phyloP scores from a whole-genome alignment of 2,797 vertebrate species.

The Martes flavigula region DNA sequence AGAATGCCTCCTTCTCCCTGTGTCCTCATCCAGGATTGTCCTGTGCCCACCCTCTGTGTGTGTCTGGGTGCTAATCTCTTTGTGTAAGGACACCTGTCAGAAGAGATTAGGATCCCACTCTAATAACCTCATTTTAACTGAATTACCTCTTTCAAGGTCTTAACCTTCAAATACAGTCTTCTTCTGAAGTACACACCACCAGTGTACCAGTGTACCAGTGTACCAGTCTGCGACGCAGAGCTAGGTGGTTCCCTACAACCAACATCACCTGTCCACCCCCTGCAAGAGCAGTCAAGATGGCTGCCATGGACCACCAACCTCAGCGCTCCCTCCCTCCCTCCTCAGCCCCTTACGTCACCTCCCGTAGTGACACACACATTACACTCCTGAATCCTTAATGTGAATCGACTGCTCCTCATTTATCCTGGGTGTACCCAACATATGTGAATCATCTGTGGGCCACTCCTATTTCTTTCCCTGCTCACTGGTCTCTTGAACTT shows the following conservation, averaged over 20 bases:
- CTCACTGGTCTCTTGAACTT: background rate
- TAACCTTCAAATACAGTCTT: background rate
- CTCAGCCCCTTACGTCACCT: background rate
- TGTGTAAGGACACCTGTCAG: background rate
- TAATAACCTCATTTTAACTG: background rate
- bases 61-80: background rate
- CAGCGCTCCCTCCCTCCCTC: background rate
- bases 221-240: background rate
- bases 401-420: background rate
- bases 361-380: background rate
- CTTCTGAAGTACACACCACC: background rate
- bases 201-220: no score
- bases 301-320: fast-evolving
- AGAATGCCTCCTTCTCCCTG: background rate
- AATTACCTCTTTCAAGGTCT: background rate
- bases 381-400: background rate
- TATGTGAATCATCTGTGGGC: slow-evolving; percentile 46
- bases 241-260: background rate
- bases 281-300: background rate
- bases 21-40: background rate
- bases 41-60: no score
- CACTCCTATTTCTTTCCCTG: slow-evolving; percentile 10
- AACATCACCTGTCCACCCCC: background rate
- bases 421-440: background rate
- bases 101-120: background rate